These are phyloP conservation scores for Anolis carolinensis DNA, from an alignment of 2,113 vertebrate species.

Conservation along the genomic window DNA sequence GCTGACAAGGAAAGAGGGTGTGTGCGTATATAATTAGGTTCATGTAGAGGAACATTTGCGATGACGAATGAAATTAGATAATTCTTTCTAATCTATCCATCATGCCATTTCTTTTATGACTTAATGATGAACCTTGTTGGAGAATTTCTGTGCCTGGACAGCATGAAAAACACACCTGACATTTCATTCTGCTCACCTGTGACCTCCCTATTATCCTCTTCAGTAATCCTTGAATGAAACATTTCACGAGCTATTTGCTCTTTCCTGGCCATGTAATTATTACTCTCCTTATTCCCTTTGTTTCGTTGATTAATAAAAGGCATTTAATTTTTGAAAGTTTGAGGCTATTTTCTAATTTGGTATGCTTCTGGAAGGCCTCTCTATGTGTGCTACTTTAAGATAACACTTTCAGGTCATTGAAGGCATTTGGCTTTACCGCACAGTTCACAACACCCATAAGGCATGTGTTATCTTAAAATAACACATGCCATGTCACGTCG, in stretches of 20 bases:
- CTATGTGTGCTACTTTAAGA: constrained; percentile 57
- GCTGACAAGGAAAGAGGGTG: not conserved
- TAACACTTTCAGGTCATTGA: constrained; percentile 57
- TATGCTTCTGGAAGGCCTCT: constrained; percentile 23
- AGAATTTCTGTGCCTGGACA: constrained; percentile 47
- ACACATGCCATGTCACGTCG: constrained; percentile 23
- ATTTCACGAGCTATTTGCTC: constrained; percentile 51
- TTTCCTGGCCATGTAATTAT: constrained; percentile 59
- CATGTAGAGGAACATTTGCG: constrained; percentile 26
- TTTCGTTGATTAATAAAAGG: constrained; percentile 59
- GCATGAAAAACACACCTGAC: constrained; percentile 28
- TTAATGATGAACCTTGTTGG: constrained; percentile 42
- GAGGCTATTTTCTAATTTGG: constrained; percentile 45
- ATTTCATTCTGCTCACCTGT: constrained; percentile 61
- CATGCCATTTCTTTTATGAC: constrained; percentile 51
- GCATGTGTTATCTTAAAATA: constrained; percentile 61
- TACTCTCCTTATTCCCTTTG: constrained; percentile 53
- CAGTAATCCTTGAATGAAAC: constrained; percentile 48
- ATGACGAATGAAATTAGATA: not conserved
- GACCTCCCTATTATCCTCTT: constrained; percentile 51
- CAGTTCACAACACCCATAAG: constrained; percentile 37
- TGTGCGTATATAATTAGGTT: constrained; percentile 7
- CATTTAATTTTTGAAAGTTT: constrained; percentile 39
- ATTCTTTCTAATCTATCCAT: constrained; percentile 42
- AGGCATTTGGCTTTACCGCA: constrained; percentile 39